Conservation (phyloP, 2,888 invertebrate genomes). For the Steinernema carpocapsae region DNA sequence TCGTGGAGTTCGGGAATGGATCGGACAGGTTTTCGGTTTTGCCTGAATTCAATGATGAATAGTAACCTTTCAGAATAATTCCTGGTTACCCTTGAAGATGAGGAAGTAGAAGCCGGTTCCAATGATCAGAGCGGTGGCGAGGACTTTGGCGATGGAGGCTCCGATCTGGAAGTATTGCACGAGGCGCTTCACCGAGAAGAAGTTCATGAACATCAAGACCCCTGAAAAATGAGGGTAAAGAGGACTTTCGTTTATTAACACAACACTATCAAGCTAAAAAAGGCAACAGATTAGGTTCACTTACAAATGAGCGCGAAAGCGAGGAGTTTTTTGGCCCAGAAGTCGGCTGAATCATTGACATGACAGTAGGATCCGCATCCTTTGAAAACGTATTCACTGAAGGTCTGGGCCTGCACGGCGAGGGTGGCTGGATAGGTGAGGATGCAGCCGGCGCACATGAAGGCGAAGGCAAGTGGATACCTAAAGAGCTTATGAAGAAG, state of each 20-base stretch:
- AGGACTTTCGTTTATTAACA: too few species aligned
- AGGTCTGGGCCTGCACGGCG: constrained; percentile 65
- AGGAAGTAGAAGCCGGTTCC: constrained; percentile 60
- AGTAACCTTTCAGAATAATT: not conserved
- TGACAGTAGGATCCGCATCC: constrained; percentile 48
- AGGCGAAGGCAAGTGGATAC: constrained; percentile 66
- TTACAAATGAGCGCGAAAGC: constrained; percentile 58
- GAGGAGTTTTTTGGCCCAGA: constrained; percentile 53
- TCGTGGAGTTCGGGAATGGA: constrained; percentile 47
- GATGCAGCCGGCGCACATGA: constrained; percentile 66
- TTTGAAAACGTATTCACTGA: constrained; percentile 64
- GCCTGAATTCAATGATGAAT: too few species aligned
- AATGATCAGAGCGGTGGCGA: constrained; percentile 58
- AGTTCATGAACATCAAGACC: constrained; percentile 64
- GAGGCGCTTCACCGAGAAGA: constrained; percentile 64
- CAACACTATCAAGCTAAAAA: not conserved
- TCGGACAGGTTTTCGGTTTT: constrained; percentile 40
- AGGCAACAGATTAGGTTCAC: constrained; percentile 19
- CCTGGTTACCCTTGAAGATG: constrained; percentile 36
- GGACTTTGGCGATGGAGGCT: constrained; percentile 62
- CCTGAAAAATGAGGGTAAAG: constrained; percentile 40
- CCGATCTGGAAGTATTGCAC: constrained; percentile 64
- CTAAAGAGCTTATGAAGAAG: constrained; percentile 43
- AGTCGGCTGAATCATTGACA: constrained; percentile 40
- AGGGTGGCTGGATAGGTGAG: constrained; percentile 65